Evolutionary conservation across 2,888 invertebrate species (phyloP).

Genomic region (Chesias legatella): DNA sequence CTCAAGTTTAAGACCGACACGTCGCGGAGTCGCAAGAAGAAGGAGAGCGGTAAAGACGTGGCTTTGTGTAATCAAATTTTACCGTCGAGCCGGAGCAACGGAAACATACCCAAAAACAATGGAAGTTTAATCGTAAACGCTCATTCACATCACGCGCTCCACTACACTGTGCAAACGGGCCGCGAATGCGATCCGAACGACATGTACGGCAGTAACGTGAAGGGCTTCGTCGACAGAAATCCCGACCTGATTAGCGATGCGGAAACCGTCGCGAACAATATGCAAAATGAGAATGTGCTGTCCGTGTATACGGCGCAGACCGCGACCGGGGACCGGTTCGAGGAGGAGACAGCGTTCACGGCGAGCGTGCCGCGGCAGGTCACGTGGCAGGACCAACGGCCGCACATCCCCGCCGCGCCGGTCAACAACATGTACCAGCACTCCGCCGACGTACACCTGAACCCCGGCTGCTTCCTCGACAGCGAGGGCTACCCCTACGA

Average conservation of each 20-base stretch:
- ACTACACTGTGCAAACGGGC: conserved; percentile 70
- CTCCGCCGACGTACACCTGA: conserved; percentile 86
- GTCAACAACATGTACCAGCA: conserved; percentile 80
- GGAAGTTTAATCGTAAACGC: conserved; percentile 78
- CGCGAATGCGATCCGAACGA: conserved; percentile 81
- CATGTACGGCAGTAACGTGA: conserved; percentile 70
- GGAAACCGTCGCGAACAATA: conserved; percentile 80
- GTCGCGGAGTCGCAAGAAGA: conserved; percentile 69
- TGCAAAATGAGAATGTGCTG: conserved; percentile 69
- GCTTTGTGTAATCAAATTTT: conserved; percentile 80
- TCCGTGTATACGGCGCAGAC: conserved; percentile 71
- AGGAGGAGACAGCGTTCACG: conserved; percentile 69
- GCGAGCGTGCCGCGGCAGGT: conserved; percentile 73
- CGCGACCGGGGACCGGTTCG: conserved; percentile 56
- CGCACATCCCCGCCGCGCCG: conserved; percentile 75
- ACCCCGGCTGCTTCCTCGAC: conserved; percentile 88
- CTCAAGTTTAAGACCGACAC: conserved; percentile 77
- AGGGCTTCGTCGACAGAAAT: conserved; percentile 84
- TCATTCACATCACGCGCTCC: conserved; percentile 80
- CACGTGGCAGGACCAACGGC: conserved; percentile 78
- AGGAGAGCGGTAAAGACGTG: conserved; percentile 82
- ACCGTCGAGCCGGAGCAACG: conserved; percentile 64
- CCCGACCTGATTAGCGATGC: conserved; percentile 90
- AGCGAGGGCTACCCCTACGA: conserved; percentile 90
- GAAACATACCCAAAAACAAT: conserved; percentile 78